Conservation (phyloP, 2,888 invertebrate species). For the Ecliptopera silaceata region DNA sequence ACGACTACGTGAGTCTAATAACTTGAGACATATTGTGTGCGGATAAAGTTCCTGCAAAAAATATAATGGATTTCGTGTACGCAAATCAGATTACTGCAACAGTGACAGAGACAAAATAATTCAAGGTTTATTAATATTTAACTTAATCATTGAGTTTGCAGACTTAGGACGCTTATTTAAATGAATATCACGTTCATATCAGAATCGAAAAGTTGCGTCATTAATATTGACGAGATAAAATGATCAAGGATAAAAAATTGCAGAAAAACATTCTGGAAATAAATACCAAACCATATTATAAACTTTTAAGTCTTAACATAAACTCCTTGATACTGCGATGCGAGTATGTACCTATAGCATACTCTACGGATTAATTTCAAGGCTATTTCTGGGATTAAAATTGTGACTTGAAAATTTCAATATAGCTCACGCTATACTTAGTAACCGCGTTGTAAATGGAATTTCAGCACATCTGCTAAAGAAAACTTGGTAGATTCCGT, state of each 20-base stretch:
- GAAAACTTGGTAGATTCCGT: constrained; percentile 44
- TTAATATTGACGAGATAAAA: constrained; percentile 53
- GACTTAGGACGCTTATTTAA: constrained; percentile 37
- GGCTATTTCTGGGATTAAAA: background rate
- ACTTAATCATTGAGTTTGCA: background rate
- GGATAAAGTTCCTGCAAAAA: constrained; percentile 41
- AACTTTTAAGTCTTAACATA: background rate
- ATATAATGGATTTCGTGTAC: constrained; percentile 35
- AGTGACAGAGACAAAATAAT: constrained; percentile 28
- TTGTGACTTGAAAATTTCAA: constrained; percentile 7
- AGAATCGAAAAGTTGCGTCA: constrained; percentile 52
- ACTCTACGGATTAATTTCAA: background rate
- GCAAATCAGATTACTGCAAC: constrained; percentile 30
- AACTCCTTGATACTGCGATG: background rate
- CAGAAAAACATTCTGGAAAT: background rate
- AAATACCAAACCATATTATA: background rate
- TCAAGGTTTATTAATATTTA: constrained; percentile 9
- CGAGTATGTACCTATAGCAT: background rate
- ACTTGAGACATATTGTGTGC: constrained; percentile 49
- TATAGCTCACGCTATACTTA: constrained; percentile 30
- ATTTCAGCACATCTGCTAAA: constrained; percentile 48
- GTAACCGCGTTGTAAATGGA: constrained; percentile 37
- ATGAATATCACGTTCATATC: constrained; percentile 52
- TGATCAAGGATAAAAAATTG: constrained; percentile 39
- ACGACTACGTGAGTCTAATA: constrained; percentile 53